These are phyloP conservation scores for Todiramphus saurophagus DNA, from an alignment of 2,113 vertebrate species.

Conservation along the genomic window DNA sequence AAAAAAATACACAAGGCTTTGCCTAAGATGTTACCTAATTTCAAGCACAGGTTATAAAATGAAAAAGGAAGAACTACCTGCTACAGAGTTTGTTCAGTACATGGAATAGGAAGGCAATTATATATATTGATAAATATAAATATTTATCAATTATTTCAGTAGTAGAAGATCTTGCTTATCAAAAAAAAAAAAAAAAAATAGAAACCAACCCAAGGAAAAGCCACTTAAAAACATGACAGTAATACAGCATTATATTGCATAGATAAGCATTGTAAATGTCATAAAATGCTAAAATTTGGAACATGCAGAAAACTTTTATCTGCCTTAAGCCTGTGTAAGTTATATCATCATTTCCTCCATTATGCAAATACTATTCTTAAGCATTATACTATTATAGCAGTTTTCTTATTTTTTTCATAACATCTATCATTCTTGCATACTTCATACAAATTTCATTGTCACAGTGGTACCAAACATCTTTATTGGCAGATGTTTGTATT, in stretches of 20 bases:
- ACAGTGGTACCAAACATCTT: neutral
- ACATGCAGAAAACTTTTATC: neutral
- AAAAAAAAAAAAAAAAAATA: neutral
- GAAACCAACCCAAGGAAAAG: neutral
- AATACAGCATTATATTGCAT: neutral
- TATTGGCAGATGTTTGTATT: neutral
- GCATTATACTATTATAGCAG: neutral
- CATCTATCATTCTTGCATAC: neutral
- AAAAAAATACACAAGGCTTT: neutral
- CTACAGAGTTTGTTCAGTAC: neutral
- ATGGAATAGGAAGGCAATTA: neutral
- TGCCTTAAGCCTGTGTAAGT: neutral
- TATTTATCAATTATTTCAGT: neutral
- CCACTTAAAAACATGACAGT: neutral
- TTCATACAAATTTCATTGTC: neutral
- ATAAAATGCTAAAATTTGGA: neutral
- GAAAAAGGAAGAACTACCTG: neutral
- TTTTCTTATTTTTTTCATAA: neutral
- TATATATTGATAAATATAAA: no score
- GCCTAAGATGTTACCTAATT: neutral
- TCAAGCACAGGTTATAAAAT: neutral
- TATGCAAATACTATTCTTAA: neutral
- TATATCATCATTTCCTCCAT: neutral
- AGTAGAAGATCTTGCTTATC: neutral
- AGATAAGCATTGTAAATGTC: neutral